Evolutionary conservation across 1,140 invertebrate genomes (phyloP).

Genomic region (Globodera rostochiensis): DNA sequence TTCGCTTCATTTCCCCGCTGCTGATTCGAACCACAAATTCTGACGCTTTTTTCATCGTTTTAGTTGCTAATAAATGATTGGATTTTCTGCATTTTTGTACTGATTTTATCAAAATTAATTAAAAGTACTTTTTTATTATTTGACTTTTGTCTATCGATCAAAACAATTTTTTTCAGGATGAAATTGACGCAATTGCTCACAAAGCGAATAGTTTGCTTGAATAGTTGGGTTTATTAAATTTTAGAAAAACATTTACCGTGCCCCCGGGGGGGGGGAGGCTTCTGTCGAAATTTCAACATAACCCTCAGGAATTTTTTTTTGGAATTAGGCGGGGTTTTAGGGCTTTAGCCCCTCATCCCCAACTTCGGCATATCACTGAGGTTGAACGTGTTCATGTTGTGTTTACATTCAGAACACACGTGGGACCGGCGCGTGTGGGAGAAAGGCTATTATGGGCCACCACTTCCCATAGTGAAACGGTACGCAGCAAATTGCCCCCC

Average conservation of each 20-base stretch:
- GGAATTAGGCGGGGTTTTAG: too few species aligned
- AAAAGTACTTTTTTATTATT: background rate
- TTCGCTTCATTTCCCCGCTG: too few species aligned
- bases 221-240: conserved; percentile 36
- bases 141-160: background rate
- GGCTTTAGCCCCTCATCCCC: too few species aligned
- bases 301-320: too few species aligned
- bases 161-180: background rate
- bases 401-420: conserved; percentile 30
- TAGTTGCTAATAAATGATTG: too few species aligned
- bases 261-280: background rate
- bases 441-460: conserved; percentile 60
- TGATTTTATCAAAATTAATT: background rate
- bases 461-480: conserved; percentile 58
- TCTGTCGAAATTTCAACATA: too few species aligned
- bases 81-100: background rate
- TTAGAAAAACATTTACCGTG: conserved; percentile 39
- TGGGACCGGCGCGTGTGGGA: conserved; percentile 65
- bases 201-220: background rate
- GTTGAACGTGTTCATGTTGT: too few species aligned
- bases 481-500: conserved; percentile 33
- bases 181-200: conserved; percentile 3
- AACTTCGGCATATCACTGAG: too few species aligned
- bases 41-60: too few species aligned
- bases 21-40: too few species aligned